These are phyloP conservation scores for Sitodiplosis mosellana DNA, from an alignment of 1,140 invertebrate species.

Conservation along the genomic window DNA sequence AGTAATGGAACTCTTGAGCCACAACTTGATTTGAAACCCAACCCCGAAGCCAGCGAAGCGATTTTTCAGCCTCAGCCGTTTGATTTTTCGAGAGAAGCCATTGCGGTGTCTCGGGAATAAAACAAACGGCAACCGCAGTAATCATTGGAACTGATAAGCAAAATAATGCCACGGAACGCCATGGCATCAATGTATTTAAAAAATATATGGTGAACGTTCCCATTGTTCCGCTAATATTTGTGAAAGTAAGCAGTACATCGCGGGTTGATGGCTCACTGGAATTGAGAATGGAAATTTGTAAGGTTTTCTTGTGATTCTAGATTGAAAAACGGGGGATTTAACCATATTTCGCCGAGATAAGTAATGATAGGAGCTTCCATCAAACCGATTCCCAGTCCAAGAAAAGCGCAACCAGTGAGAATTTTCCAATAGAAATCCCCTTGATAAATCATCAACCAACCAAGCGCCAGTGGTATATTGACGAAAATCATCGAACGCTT, in stretches of 20 bases:
- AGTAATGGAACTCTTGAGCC: conserved; percentile 26
- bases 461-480: conserved; percentile 43
- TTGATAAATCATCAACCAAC: conserved; percentile 44
- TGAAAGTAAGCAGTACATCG: conserved; percentile 43
- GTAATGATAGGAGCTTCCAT: conserved; percentile 34
- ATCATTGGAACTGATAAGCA: conserved; percentile 37
- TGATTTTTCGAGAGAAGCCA: conserved; percentile 35
- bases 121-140: conserved; percentile 34
- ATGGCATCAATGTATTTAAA: conserved; percentile 39
- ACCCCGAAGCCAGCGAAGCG: conserved; percentile 30
- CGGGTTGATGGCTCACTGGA: conserved; percentile 41
- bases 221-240: conserved; percentile 38
- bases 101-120: conserved; percentile 48
- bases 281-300: neutral
- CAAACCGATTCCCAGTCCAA: conserved; percentile 29
- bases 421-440: conserved; percentile 30
- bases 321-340: neutral
- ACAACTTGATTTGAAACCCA: conserved; percentile 28
- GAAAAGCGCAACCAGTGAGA: neutral
- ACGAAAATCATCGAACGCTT: conserved; percentile 11
- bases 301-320: no score
- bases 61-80: conserved; percentile 27
- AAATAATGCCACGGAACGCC: conserved; percentile 40
- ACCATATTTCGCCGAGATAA: conserved; percentile 34
- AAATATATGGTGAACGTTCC: conserved; percentile 43